A percentile compares a stretch with the other conserved stretches of the same genome.
phyloP scores from a whole-genome alignment of 2,113 vertebrate genomes.

The Beaufortia kweichowensis region DNA sequence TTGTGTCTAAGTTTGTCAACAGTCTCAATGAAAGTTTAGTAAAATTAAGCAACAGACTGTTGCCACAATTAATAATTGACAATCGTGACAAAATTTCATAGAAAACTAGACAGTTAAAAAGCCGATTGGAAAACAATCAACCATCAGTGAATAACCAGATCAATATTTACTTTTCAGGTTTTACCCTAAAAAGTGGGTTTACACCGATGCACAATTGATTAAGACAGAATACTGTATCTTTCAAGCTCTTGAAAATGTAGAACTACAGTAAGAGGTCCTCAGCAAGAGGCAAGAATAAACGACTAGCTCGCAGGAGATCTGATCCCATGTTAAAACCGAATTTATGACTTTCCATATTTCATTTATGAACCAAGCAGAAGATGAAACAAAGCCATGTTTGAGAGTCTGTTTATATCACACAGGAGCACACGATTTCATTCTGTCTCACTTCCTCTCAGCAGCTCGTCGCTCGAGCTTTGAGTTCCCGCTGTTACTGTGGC shows the following conservation, averaged over 20 bases:
- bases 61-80: too few species aligned
- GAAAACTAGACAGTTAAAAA: too few species aligned
- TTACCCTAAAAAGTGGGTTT: slow-evolving; percentile 1
- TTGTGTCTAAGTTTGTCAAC: too few species aligned
- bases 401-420: slow-evolving; percentile 36
- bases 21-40: too few species aligned
- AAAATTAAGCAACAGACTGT: too few species aligned
- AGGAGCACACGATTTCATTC: not conserved
- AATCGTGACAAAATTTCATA: too few species aligned
- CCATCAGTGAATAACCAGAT: slow-evolving; percentile 11
- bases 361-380: slow-evolving; percentile 6
- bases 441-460: slow-evolving; percentile 31
- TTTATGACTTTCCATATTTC: slow-evolving; percentile 25
- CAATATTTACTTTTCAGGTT: not conserved
- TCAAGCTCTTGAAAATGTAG: not conserved
- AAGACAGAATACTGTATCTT: not conserved
- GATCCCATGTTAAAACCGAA: not conserved
- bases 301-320: not conserved
- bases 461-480: slow-evolving; percentile 34
- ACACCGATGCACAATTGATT: not conserved
- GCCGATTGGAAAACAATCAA: not conserved
- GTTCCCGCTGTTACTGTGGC: slow-evolving; percentile 42
- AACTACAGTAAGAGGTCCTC: not conserved
- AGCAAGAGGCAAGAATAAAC: not conserved
- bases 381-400: slow-evolving; percentile 27